phyloP scores from a whole-genome alignment of 2,888 invertebrate species.

The Strigamia crassipes region DNA sequence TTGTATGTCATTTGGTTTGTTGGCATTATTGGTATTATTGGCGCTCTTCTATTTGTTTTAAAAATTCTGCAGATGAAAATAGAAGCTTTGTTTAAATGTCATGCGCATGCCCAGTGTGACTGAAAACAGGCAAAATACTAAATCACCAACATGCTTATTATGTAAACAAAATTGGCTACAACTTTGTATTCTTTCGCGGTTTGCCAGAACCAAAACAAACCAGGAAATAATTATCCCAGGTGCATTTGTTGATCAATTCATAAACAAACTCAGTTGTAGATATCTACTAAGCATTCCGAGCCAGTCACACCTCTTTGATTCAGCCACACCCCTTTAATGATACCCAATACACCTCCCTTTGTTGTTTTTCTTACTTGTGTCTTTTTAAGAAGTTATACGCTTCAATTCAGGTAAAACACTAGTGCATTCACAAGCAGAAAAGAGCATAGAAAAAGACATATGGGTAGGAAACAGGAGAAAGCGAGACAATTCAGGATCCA shows the following conservation, averaged over 20 bases:
- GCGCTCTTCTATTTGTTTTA: too few relatives aligned
- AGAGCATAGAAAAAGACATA: neutral
- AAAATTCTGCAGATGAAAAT: too few relatives aligned
- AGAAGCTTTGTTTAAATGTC: too few relatives aligned
- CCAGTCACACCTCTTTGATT: neutral
- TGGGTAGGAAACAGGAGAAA: neutral
- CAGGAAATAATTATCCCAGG: neutral
- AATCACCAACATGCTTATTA: too few relatives aligned
- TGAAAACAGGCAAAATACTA: too few relatives aligned
- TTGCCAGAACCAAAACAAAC: neutral
- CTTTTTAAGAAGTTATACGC: neutral
- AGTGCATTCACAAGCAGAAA: neutral
- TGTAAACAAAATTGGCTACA: too few relatives aligned
- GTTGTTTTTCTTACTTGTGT: neutral
- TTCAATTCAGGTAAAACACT: neutral
- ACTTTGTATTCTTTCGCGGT: neutral
- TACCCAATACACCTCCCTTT: neutral
- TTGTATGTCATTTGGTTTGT: too few relatives aligned
- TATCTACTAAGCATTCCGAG: neutral
- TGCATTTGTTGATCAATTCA: constrained; percentile 1
- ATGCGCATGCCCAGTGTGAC: too few relatives aligned
- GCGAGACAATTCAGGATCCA: neutral
- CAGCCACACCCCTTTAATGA: constrained; percentile 18
- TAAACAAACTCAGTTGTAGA: neutral
- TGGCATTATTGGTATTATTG: too few relatives aligned